phyloP scores from a whole-genome alignment of 2,113 vertebrate genomes.

The Prietella phreatophila region DNA sequence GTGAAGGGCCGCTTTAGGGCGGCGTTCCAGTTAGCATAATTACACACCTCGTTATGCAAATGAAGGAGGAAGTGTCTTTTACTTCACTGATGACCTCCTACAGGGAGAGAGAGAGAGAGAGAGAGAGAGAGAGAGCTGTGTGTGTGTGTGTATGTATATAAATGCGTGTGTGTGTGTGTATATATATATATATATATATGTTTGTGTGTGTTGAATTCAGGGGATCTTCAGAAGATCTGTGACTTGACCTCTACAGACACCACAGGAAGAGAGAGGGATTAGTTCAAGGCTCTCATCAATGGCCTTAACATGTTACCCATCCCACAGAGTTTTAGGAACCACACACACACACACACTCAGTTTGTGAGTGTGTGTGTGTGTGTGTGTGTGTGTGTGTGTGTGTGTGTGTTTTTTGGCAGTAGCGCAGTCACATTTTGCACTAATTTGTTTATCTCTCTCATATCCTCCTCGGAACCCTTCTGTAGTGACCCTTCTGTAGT shows the following conservation, averaged over 20 bases:
- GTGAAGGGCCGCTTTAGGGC: conserved; percentile 54
- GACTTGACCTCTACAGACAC: conserved; percentile 36
- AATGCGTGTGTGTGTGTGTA: conserved; percentile 27
- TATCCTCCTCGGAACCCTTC: background rate
- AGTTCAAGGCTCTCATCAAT: conserved; percentile 62
- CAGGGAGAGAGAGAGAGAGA: too few relatives aligned
- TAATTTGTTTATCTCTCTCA: conserved; percentile 21
- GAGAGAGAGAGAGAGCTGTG: too few relatives aligned
- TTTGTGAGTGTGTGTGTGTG: background rate
- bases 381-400: conserved; percentile 20
- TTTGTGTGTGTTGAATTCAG: conserved; percentile 36
- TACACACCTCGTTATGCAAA: conserved; percentile 58
- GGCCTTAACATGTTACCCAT: conserved; percentile 59
- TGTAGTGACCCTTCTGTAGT: background rate
- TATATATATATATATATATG: background rate
- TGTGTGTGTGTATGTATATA: background rate
- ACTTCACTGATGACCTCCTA: conserved; percentile 49
- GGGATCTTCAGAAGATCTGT: conserved; percentile 39
- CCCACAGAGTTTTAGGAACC: conserved; percentile 66
- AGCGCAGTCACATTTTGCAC: conserved; percentile 39
- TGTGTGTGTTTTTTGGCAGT: conserved; percentile 28
- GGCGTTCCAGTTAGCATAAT: conserved; percentile 53
- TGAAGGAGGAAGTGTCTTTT: conserved; percentile 50
- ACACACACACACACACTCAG: conserved; percentile 19
- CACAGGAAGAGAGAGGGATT: conserved; percentile 34